Evolutionary conservation across 2,888 invertebrate genomes (phyloP).

Genomic region (Pseudolycoriella hygida): DNA sequence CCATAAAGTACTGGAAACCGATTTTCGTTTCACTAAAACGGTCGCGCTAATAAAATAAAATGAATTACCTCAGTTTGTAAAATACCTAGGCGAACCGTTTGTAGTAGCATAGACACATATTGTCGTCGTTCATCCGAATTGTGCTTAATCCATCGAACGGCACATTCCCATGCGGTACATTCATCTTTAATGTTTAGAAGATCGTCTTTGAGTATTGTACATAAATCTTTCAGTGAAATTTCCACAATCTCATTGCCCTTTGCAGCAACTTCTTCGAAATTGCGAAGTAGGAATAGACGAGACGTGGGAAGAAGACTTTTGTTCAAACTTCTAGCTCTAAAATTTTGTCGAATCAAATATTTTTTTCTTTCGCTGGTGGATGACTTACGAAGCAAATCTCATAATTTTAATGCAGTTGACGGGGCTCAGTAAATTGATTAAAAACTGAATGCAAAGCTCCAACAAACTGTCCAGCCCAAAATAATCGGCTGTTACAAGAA

Average conservation of each 20-base stretch:
- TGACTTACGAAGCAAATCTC: conserved; percentile 52
- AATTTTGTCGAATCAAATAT: too few species aligned
- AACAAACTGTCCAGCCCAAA: conserved; percentile 68
- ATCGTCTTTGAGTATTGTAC: conserved; percentile 61
- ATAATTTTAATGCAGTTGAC: conserved; percentile 72
- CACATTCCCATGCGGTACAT: conserved; percentile 72
- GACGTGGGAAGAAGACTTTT: too few species aligned
- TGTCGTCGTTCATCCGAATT: conserved; percentile 52
- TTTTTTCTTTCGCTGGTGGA: not conserved
- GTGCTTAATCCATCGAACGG: conserved; percentile 72
- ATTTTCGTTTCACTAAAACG: too few species aligned
- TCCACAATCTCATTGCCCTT: conserved; percentile 54
- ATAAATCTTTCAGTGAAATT: conserved; percentile 52
- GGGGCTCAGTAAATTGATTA: conserved; percentile 47
- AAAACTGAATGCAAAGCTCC: conserved; percentile 60
- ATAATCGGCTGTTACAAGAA: conserved; percentile 76
- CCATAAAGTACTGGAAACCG: conserved; percentile 61
- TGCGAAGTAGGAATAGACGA: too few species aligned
- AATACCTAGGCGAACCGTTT: conserved; percentile 62
- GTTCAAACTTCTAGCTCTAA: too few species aligned
- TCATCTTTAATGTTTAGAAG: conserved; percentile 77
- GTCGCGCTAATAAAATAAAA: conserved; percentile 4
- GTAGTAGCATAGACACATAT: conserved; percentile 61
- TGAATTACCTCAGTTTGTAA: conserved; percentile 50
- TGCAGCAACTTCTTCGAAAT: too few species aligned